Evolutionary conservation across 53 echinoderm and acorn worm genomes (phyloP), one percentile per base, ranked within the genome.

Genomic region (Actinopyga echinites): DNA sequence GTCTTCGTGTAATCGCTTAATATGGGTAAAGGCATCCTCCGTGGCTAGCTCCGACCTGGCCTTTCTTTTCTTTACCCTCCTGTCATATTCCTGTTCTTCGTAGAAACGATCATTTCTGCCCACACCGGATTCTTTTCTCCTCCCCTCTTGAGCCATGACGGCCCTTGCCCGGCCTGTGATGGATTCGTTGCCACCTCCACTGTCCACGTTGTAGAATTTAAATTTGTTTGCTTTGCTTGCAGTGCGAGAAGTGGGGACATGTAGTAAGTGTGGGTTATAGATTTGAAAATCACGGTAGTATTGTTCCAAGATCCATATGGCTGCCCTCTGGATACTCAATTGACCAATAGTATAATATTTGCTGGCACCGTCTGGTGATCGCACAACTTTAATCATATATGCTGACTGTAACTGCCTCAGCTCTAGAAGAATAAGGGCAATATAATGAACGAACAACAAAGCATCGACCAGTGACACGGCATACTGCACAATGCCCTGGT

Each of bases 21-120:
- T 94, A 68, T 96, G 96, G 29, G 92, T 97, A 82, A 97, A 97
- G 21, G 97, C 97, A 57, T 97, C 96, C 30, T 97, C 97, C 0
- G 97, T 89, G 0, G 96, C 96, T 2, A 93, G 86, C 42, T 88
- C 90, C 26, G 94, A 83, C 34, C 97, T 78, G 8, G 97, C 92
- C 61, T 85, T 86, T 25, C 97, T 90, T 56, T 97, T 97, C 87
- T 92, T 94, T 21, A 97, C 92, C 53, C 97, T 88, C 2, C 97
- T 87, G 20, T 92, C 94, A 26, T 94, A 97, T 58, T 97, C 97
- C 87, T 97, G 94, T 84, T 97, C 94, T 65, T 97, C 97, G 62
- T 97, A 97, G 79, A 97, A 97, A 40, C 97, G 83, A 69, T 97
- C 97, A 53, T 97, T 97, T 40, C 93, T 88, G 61, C 92, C 92